phyloP scores from a whole-genome alignment of 2,888 invertebrate genomes.

The Hipparchia sbordonii region DNA sequence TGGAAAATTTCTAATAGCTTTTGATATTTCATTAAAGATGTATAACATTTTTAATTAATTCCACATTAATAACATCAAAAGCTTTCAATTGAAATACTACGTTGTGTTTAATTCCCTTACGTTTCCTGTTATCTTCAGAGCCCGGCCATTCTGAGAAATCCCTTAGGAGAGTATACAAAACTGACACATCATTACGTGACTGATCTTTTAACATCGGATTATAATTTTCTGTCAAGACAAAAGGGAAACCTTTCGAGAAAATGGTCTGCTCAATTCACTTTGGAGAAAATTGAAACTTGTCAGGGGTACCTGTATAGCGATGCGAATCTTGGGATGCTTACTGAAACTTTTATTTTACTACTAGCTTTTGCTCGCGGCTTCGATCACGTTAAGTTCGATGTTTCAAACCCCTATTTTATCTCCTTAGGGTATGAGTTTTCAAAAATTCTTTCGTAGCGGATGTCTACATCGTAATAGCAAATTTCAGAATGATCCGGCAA shows the following conservation, averaged over 20 bases:
- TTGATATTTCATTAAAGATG: too few relatives aligned
- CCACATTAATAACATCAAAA: neutral
- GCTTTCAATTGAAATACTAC: neutral
- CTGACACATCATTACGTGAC: constrained; percentile 76
- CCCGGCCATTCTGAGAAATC: constrained; percentile 7
- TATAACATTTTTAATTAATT: too few relatives aligned
- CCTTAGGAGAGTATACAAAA: constrained; percentile 45
- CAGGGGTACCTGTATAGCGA: neutral
- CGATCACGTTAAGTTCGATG: too few relatives aligned
- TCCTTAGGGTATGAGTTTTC: too few relatives aligned
- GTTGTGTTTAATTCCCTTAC: neutral
- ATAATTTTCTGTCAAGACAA: constrained; percentile 52
- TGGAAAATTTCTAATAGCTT: too few relatives aligned
- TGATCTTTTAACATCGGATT: constrained; percentile 59
- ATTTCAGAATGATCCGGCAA: too few relatives aligned
- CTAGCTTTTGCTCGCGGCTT: too few relatives aligned
- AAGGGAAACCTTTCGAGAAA: constrained; percentile 24
- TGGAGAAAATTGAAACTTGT: constrained; percentile 16
- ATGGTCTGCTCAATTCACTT: constrained; percentile 15
- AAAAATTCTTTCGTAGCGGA: too few relatives aligned
- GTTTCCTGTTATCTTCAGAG: constrained; percentile 1
- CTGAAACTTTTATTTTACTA: neutral
- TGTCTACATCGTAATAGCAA: too few relatives aligned
- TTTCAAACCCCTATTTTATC: too few relatives aligned
- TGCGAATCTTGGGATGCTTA: neutral